phyloP scores from a whole-genome alignment of 2,797 vertebrate species.

The Pangasius sanitwongsei region DNA sequence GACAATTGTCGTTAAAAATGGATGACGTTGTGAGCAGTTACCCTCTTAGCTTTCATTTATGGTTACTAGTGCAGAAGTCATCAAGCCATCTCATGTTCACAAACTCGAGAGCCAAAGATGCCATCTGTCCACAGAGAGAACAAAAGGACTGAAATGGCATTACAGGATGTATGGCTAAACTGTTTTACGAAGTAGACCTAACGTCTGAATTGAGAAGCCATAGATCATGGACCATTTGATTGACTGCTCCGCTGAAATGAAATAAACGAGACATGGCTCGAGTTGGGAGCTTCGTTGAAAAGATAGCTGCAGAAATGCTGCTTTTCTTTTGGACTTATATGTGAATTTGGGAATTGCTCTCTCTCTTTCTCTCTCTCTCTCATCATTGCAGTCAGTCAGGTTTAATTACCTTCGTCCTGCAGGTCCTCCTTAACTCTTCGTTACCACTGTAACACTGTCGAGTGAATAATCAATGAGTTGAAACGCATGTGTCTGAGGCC shows the following conservation, averaged over 20 bases:
- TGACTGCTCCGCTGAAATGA: neutral
- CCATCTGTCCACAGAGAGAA: neutral
- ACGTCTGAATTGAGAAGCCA: neutral
- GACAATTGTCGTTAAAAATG: neutral
- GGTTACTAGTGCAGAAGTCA: conserved; percentile 8
- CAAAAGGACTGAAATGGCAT: conserved; percentile 1
- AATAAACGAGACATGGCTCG: conserved; percentile 18
- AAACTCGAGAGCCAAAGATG: neutral
- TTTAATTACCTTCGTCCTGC: conserved; percentile 43
- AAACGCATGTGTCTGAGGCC: neutral
- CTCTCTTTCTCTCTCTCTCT: neutral
- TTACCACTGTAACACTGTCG: conserved; percentile 25
- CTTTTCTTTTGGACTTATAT: neutral
- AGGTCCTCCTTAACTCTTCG: conserved; percentile 21
- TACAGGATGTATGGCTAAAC: neutral
- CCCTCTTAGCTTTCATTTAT: conserved; percentile 12
- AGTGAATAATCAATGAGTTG: conserved; percentile 44
- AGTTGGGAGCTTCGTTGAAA: neutral
- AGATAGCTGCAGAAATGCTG: neutral
- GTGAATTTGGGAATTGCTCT: neutral
- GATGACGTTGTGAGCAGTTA: neutral
- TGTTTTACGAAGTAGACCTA: neutral
- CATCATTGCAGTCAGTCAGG: conserved; percentile 27
- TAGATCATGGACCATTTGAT: neutral
- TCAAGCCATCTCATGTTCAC: conserved; percentile 9